These are phyloP conservation scores for Carapus acus DNA, from an alignment of 2,797 vertebrate species.

Conservation along the genomic window DNA sequence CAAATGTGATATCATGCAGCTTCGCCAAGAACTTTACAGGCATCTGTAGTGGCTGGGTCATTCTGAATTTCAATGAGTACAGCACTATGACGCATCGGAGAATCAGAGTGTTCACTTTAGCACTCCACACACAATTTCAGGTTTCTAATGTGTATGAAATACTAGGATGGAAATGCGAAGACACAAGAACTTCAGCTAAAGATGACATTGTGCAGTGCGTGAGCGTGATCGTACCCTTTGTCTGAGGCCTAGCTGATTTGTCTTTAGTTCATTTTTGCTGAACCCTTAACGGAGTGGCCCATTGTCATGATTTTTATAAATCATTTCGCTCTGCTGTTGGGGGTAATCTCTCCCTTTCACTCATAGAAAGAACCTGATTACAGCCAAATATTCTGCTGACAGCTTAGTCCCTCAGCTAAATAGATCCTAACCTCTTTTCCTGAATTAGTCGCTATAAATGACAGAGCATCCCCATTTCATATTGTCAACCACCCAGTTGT, in stretches of 20 bases:
- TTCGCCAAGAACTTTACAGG: not conserved
- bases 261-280: not conserved
- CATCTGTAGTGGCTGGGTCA: not conserved
- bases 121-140: not conserved
- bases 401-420: not conserved
- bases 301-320: not conserved
- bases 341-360: too few species aligned
- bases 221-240: not conserved
- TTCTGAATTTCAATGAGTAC: not conserved
- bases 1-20: not conserved
- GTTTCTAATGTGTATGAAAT: not conserved
- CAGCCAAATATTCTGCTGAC: not conserved
- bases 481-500: not conserved
- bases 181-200: not conserved
- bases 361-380: too few species aligned
- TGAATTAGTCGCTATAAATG: not conserved
- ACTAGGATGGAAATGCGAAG: not conserved
- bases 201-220: not conserved
- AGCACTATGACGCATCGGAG: too few species aligned
- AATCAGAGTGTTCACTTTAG: not conserved
- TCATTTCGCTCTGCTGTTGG: not conserved
- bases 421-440: too few species aligned
- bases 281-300: not conserved
- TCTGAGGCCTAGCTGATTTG: not conserved
- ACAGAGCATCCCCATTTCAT: not conserved